Conservation (phyloP, 2,113 vertebrate species). For the Oenanthe oenanthe region DNA sequence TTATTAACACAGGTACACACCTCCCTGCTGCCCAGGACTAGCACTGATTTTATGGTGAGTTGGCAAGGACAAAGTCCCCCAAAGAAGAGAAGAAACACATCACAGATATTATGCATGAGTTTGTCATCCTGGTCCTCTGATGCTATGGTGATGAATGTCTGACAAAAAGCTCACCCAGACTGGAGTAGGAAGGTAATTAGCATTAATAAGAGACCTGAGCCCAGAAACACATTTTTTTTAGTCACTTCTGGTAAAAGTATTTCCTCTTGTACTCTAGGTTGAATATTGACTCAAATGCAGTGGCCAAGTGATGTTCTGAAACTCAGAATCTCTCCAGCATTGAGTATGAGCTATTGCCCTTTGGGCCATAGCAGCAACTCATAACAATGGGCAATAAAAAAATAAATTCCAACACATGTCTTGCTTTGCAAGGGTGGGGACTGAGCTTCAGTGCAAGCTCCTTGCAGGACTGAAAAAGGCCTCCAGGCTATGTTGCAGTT, state of each 20-base stretch:
- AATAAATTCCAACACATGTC: slow-evolving; percentile 40
- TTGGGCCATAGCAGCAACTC: slow-evolving; percentile 13
- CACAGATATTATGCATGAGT: neutral
- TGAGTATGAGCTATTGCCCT: neutral
- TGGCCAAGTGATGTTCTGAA: neutral
- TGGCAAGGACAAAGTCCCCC: neutral
- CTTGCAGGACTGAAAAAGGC: slow-evolving; percentile 29
- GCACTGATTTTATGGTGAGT: neutral
- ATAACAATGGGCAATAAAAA: slow-evolving; percentile 62
- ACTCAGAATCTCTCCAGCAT: neutral
- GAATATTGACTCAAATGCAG: neutral
- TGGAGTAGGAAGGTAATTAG: neutral
- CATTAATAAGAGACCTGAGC: neutral
- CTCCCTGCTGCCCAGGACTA: neutral
- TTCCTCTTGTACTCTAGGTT: neutral
- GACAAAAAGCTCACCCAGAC: neutral
- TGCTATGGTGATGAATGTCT: neutral
- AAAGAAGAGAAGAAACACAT: neutral
- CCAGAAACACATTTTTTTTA: neutral
- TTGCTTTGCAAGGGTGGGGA: slow-evolving; percentile 30
- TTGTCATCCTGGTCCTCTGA: neutral
- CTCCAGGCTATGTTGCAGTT: slow-evolving; percentile 34
- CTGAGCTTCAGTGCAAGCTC: neutral
- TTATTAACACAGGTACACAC: neutral
- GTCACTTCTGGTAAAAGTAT: neutral